Evolutionary conservation across 2,888 invertebrate genomes (phyloP).

Genomic region (Apoda limacodes): DNA sequence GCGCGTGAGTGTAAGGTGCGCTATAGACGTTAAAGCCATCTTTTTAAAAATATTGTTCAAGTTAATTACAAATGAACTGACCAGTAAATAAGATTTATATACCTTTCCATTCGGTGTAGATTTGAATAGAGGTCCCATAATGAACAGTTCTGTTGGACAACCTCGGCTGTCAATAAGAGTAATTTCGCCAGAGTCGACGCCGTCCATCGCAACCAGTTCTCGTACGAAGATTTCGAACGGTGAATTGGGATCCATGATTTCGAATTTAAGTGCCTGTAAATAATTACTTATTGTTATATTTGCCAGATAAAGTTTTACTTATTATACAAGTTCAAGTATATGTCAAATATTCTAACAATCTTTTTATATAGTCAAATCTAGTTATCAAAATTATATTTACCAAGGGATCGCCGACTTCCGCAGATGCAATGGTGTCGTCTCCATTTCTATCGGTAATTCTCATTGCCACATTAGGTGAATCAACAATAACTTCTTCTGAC

Average conservation of each 20-base stretch:
- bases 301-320: constrained; percentile 50
- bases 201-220: constrained; percentile 94
- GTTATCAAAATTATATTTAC: constrained; percentile 28
- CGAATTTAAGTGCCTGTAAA: constrained; percentile 84
- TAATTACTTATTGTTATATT: constrained; percentile 15
- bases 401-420: constrained; percentile 93
- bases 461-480: constrained; percentile 96
- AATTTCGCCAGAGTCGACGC: constrained; percentile 92
- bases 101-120: constrained; percentile 84
- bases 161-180: constrained; percentile 91
- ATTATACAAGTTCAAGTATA: neutral
- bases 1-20: neutral
- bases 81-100: constrained; percentile 28
- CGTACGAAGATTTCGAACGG: constrained; percentile 96
- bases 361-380: too few relatives aligned
- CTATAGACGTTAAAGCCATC: neutral
- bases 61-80: neutral
- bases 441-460: constrained; percentile 88
- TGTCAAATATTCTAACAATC: neutral
- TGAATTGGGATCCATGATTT: constrained; percentile 91
- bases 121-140: constrained; percentile 93
- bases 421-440: constrained; percentile 85
- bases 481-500: constrained; percentile 91
- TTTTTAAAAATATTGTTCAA: too few relatives aligned
- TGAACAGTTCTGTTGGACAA: constrained; percentile 93